Evolutionary conservation across 1,140 invertebrate genomes (phyloP).

Genomic region (Colletes latitarsis): DNA sequence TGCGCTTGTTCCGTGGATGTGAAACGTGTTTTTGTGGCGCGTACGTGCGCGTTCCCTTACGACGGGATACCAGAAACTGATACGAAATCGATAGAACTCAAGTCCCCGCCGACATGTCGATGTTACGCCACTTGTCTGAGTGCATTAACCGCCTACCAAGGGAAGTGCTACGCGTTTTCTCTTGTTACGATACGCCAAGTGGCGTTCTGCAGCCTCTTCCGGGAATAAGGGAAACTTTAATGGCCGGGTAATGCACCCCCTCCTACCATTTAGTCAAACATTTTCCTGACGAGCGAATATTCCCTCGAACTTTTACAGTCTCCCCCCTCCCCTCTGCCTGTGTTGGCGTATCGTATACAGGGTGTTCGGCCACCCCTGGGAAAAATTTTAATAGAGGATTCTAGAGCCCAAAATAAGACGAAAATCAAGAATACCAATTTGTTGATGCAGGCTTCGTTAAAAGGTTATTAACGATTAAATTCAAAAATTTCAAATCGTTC

Average conservation of each 20-base stretch:
- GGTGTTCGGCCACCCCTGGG: too few species aligned
- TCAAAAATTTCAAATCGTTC: too few species aligned
- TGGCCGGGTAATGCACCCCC: neutral
- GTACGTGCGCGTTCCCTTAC: constrained; percentile 2
- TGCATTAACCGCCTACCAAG: constrained; percentile 32
- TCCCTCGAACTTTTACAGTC: too few species aligned
- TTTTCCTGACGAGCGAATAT: neutral
- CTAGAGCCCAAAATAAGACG: too few species aligned
- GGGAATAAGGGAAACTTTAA: neutral
- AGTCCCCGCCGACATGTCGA: constrained; percentile 27
- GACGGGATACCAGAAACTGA: constrained; percentile 57
- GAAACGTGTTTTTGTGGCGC: neutral
- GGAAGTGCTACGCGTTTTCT: neutral
- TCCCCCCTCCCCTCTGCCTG: too few species aligned
- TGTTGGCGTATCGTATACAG: too few species aligned
- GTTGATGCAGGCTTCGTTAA: too few species aligned
- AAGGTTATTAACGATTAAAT: too few species aligned
- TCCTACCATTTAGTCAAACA: too few species aligned
- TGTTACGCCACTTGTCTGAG: neutral
- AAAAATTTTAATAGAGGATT: too few species aligned
- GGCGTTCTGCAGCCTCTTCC: neutral
- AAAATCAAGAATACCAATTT: too few species aligned
- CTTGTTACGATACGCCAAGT: neutral
- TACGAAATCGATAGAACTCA: constrained; percentile 58
- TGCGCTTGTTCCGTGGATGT: neutral